Percentiles rank a stretch among this genome's conserved stretches.
Evolutionary conservation across 64 coral and sea anemone genomes (phyloP).

Genomic region (Trachythela sp.): DNA sequence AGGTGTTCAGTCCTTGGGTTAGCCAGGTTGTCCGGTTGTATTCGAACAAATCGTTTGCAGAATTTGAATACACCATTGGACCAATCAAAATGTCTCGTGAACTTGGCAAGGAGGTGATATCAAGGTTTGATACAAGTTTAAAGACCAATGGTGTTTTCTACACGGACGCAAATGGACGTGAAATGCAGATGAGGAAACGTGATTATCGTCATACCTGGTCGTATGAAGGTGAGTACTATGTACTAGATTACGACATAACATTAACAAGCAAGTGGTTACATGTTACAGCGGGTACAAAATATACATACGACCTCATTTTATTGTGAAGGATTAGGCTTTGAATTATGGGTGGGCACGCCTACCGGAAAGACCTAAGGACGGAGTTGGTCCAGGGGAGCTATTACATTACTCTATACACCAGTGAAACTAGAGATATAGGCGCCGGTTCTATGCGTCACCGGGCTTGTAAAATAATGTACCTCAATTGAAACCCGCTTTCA

Average conservation of each 20-base stretch:
- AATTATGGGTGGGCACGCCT: too few relatives aligned
- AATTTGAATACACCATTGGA: constrained; percentile 93
- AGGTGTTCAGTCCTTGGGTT: constrained; percentile 65
- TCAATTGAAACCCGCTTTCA: too few relatives aligned
- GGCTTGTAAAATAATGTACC: too few relatives aligned
- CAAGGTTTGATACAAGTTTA: constrained; percentile 74
- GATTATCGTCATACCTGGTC: constrained; percentile 86
- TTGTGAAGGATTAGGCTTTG: too few relatives aligned
- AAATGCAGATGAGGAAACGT: constrained; percentile 71
- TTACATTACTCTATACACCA: too few relatives aligned
- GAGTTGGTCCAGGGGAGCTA: too few relatives aligned
- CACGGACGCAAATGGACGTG: constrained; percentile 87
- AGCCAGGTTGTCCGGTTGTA: constrained; percentile 80
- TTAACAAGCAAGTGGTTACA: too few relatives aligned
- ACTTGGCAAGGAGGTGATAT: constrained; percentile 76
- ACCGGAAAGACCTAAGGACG: too few relatives aligned
- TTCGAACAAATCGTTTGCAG: constrained; percentile 55
- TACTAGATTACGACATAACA: background rate
- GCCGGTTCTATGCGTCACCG: too few relatives aligned
- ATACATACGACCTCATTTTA: too few relatives aligned
- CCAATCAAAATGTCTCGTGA: constrained; percentile 64
- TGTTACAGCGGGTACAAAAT: too few relatives aligned
- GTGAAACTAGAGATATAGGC: too few relatives aligned
- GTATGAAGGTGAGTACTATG: constrained; percentile 19
- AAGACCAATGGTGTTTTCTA: constrained; percentile 70